Evolutionary conservation across 1,140 invertebrate species (phyloP).

Genomic region (Meloidogyne exigua): DNA sequence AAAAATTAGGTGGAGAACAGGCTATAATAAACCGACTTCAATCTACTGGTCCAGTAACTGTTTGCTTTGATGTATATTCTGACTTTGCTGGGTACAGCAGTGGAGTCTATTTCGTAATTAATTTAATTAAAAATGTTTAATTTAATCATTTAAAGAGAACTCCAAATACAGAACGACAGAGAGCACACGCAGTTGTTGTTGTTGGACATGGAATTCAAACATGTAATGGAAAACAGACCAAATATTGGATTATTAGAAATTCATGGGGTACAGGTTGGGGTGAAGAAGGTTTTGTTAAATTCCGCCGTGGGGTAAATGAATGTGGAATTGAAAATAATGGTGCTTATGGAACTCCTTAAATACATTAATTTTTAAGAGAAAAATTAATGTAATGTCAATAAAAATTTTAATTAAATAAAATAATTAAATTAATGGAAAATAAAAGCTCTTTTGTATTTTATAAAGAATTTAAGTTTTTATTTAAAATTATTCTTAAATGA

Average conservation of each 20-base stretch:
- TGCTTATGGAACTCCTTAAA: not conserved
- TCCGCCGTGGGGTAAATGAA: constrained; percentile 77
- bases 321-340: constrained; percentile 77
- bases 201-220: constrained; percentile 78
- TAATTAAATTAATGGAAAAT: too few relatives aligned
- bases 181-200: constrained; percentile 79
- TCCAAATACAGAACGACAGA: constrained; percentile 75
- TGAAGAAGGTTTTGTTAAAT: constrained; percentile 78
- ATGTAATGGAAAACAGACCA: constrained; percentile 73
- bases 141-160: constrained; percentile 71
- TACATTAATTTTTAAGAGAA: too few relatives aligned
- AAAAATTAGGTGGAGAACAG: not conserved
- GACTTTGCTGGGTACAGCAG: constrained; percentile 71
- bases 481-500: too few relatives aligned
- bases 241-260: constrained; percentile 86
- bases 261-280: constrained; percentile 83
- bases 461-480: too few relatives aligned
- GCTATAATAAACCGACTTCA: constrained; percentile 71
- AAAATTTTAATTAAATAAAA: too few relatives aligned
- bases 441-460: too few relatives aligned
- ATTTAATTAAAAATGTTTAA: not conserved
- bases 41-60: constrained; percentile 84
- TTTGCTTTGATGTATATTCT: constrained; percentile 78
- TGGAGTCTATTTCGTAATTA: constrained; percentile 73
- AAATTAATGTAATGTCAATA: too few relatives aligned